Base-by-base conservation (phyloP, 2,888 invertebrate genomes). In the Carabus problematicus region DNA sequence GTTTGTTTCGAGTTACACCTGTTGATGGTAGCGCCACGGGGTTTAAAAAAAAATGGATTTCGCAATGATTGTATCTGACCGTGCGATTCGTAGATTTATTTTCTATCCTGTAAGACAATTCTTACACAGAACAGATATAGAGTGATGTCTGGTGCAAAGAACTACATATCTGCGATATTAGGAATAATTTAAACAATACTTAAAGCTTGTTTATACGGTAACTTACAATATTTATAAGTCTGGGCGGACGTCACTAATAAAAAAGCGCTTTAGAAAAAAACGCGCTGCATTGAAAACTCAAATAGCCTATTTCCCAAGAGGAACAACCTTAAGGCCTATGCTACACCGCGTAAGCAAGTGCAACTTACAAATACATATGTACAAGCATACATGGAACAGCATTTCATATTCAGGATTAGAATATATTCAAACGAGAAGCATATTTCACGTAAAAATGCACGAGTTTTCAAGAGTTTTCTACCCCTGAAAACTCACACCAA, bases 341-440 rank as follows among this genome's bases (percentile, higher is more conserved):
- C 49, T 45, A 63, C 16, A 40, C 40, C 52, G 41, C 40, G 16
- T 29, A 54, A n/a, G n/a, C 54, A 63, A 19, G 41, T 14, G 18
- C 12, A 49, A 29, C 49, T 55, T 47, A 47, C 58, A 45, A 12
- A 45, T 18, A 64, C 42, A 64, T 39, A 39, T 43, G 14, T 42
- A 40, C 63, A 18, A 52, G 14, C 8, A 16, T 45, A 45, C 14
- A 45, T 45, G 14, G 42, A 12, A 29, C 12, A 55, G 81, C 81
- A 81, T 82, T 82, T 81, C 81, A 81, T 81, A 82, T 82, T 82
- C 81, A 80, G 80, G 82, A 82, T 82, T 82, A 82, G 81, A 82
- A 82, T 82, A 82, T 81, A 81, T 82, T 80, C 79, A 79, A 77
- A 77, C 76, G 77, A 76, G 78, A 77, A 76, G 79, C 79, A 82